These are phyloP conservation scores for Eupithecia dodoneata DNA, from an alignment of 2,888 invertebrate genomes.

Conservation along the genomic window DNA sequence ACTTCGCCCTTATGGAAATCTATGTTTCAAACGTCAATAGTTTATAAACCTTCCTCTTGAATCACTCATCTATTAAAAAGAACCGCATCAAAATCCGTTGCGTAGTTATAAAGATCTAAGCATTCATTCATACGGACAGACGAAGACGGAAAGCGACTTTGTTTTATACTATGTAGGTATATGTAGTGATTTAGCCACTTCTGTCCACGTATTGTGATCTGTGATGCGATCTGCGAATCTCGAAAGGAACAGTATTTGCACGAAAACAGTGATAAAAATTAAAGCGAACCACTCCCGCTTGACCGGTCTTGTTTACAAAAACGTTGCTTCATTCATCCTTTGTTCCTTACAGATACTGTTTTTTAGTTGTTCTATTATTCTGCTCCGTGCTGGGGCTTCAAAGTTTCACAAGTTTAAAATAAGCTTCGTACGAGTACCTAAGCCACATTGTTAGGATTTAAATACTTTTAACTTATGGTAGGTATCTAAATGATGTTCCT, in stretches of 20 bases:
- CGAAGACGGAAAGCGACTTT: too few relatives aligned
- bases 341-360: background rate
- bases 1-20: too few relatives aligned
- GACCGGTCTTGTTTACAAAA: constrained; percentile 18
- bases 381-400: background rate
- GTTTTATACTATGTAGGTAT: background rate
- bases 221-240: too few relatives aligned
- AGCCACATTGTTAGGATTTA: background rate
- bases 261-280: background rate
- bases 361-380: constrained; percentile 3
- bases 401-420: background rate
- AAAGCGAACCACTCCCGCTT: background rate
- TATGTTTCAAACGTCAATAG: too few relatives aligned
- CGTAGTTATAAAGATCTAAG: too few relatives aligned
- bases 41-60: too few relatives aligned
- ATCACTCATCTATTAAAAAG: too few relatives aligned
- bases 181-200: background rate
- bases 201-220: background rate
- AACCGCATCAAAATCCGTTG: too few relatives aligned
- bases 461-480: background rate
- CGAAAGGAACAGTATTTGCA: background rate
- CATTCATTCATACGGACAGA: too few relatives aligned
- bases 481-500: too few relatives aligned
- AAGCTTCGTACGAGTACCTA: background rate
- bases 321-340: constrained; percentile 10